Percentiles rank a stretch among this genome's conserved stretches.
phyloP scores from a whole-genome alignment of 2,797 vertebrate species.

The Setipinna tenuifilis region DNA sequence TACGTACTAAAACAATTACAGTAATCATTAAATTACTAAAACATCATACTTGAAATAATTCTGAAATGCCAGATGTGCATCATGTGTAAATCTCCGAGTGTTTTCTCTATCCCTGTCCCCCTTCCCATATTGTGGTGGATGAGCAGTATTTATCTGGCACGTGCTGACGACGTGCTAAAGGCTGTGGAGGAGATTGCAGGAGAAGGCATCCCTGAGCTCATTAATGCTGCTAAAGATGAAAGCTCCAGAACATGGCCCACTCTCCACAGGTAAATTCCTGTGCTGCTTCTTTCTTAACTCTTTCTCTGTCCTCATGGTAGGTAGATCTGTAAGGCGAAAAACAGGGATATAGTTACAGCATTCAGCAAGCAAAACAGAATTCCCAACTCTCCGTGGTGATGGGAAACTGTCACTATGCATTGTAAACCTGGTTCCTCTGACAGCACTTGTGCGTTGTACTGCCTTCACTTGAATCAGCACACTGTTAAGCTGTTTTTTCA shows the following conservation, averaged over 20 bases:
- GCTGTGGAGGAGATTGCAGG: slow-evolving; percentile 90
- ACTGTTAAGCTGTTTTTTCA: too few relatives aligned
- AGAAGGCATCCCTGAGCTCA: slow-evolving; percentile 83
- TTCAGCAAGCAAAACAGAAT: too few relatives aligned
- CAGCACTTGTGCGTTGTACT: not conserved
- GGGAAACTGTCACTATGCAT: too few relatives aligned
- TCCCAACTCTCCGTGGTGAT: too few relatives aligned
- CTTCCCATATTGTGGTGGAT: not conserved
- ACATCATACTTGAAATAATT: not conserved
- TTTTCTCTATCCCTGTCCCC: not conserved
- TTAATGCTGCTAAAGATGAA: slow-evolving; percentile 82
- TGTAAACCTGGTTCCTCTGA: too few relatives aligned
- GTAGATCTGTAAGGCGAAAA: too few relatives aligned
- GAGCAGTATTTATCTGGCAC: slow-evolving; percentile 87
- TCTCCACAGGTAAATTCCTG: slow-evolving; percentile 74
- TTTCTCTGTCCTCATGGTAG: too few relatives aligned
- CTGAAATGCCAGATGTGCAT: not conserved
- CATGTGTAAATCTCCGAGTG: not conserved
- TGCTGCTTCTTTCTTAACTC: not conserved
- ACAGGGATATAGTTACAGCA: too few relatives aligned
- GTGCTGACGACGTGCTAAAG: slow-evolving; percentile 85
- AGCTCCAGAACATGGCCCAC: slow-evolving; percentile 86
- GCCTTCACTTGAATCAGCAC: not conserved
- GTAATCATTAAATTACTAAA: too few relatives aligned
- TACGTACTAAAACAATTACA: too few relatives aligned